A percentile compares a stretch with the other conserved stretches of the same genome.
Conservation (phyloP, 2,888 invertebrate species). For the Julus scandinavius region DNA sequence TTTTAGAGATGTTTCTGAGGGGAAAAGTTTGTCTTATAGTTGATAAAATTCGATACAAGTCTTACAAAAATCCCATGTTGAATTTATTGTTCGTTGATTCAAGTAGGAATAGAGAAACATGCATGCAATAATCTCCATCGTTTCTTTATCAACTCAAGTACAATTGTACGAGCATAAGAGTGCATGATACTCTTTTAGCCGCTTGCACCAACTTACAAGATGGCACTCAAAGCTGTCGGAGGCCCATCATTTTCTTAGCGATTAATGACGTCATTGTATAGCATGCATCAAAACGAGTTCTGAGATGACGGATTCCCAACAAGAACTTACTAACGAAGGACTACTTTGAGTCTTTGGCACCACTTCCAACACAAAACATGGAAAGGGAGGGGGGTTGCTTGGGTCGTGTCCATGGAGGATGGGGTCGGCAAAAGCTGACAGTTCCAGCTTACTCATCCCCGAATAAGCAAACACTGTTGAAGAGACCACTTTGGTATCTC, state of each 20-base stretch:
- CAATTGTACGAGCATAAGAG: no score
- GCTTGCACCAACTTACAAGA: no score
- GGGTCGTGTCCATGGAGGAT: not conserved
- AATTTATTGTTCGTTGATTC: no score
- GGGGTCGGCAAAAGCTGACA: not conserved
- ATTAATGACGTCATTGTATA: conserved; percentile 23
- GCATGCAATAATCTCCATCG: no score
- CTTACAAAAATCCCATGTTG: no score
- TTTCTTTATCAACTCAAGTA: no score
- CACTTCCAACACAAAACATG: not conserved
- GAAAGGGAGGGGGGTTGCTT: not conserved
- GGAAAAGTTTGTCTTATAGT: no score
- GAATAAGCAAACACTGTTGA: not conserved
- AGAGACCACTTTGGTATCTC: conserved; percentile 16
- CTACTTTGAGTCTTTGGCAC: not conserved
- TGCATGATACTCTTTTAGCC: no score
- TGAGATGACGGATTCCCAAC: not conserved
- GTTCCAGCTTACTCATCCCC: conserved; percentile 9
- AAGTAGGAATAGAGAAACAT: no score
- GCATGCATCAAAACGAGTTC: not conserved
- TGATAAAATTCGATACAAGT: no score
- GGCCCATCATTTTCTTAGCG: not conserved
- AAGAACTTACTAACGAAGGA: conserved; percentile 11
- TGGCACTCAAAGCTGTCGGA: not conserved
- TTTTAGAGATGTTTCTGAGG: no score